A percentile compares a stretch with the other conserved stretches of the same genome.
Conservation (phyloP, 2,888 invertebrate genomes). For the Copidosoma aretas region DNA sequence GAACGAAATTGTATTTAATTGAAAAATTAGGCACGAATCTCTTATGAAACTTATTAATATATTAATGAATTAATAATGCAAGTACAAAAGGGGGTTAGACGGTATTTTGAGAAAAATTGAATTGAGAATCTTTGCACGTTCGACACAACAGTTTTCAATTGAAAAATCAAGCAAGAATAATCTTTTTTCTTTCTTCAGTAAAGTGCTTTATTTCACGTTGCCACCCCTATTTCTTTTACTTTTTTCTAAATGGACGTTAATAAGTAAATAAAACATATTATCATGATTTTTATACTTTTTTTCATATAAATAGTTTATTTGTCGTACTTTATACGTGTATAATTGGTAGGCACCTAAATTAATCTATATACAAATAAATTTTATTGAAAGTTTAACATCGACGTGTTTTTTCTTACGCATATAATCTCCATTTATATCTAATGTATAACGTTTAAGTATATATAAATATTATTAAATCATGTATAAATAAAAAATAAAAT, state of each 20-base stretch:
- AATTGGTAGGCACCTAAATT: constrained; percentile 44
- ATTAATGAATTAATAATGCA: constrained; percentile 32
- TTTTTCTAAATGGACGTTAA: constrained; percentile 34
- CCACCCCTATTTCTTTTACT: constrained; percentile 53
- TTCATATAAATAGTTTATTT: constrained; percentile 55
- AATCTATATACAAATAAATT: constrained; percentile 49
- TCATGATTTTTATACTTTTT: constrained; percentile 37
- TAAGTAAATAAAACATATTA: constrained; percentile 39
- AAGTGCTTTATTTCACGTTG: constrained; percentile 49
- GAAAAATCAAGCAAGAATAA: background rate
- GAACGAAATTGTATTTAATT: constrained; percentile 31
- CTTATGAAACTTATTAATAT: constrained; percentile 32
- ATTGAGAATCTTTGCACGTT: constrained; percentile 25
- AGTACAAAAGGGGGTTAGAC: constrained; percentile 38
- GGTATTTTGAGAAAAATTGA: constrained; percentile 35
- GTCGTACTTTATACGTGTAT: constrained; percentile 46
- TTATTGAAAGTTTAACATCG: constrained; percentile 45
- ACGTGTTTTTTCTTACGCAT: constrained; percentile 35
- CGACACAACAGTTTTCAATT: constrained; percentile 28
- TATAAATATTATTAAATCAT: constrained; percentile 40
- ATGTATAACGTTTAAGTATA: constrained; percentile 42
- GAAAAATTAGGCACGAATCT: constrained; percentile 33
- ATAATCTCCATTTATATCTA: constrained; percentile 30
- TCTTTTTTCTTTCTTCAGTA: constrained; percentile 3
- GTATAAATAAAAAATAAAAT: constrained; percentile 41